Base-by-base conservation (phyloP, 2,113 vertebrate species). In the Edolisoma coerulescens region DNA sequence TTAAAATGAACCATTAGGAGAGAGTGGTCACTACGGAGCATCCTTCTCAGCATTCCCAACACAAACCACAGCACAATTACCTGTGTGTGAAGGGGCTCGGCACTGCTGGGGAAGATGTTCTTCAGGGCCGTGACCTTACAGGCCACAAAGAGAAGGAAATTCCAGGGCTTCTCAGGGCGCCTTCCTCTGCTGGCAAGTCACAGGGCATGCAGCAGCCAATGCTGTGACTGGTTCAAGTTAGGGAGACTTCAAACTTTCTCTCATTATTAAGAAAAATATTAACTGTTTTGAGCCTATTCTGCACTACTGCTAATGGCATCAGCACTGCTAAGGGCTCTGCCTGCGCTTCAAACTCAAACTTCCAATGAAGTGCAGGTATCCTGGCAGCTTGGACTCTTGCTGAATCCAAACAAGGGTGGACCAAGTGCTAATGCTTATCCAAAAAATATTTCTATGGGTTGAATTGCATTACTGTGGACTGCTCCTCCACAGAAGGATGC, bases 1-100 rank as follows among this genome's bases (percentile, higher is more conserved):
- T 52, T 44, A 53, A 89, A 64, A 60, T 3, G 19, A 93, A 45
- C 33, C 65, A 24, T 18, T 12, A 35, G 50, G 57, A 78, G n/a
- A 60, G 32, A 12, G 12, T 0, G 0, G 10, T 21, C 67, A 21
- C 22, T 50, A 9, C 7, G 41, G 30, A 88, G 39, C 45, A 57
- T 16, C 64, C 54, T 67, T 59, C 42, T 42, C 21, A 44, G 50
- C 42, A 45, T 32, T 65, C 78, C 65, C 54, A 54, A 1, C 5
- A 49, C 19, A 67, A 88, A 86, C 16, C 53, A 24, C 9, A 60
- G 10, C 57, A 87, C 30, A 83, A 19, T 23, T 52, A 65, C 64
- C 90, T 59, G 41, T 33, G 44, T 59, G 39, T 45, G 16, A 53
- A 52, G 11, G 24, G 41, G 42, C 16, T 80, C 39, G 3, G n/a